phyloP scores from a whole-genome alignment of 2,113 vertebrate genomes.

The Sylvietta virens region DNA sequence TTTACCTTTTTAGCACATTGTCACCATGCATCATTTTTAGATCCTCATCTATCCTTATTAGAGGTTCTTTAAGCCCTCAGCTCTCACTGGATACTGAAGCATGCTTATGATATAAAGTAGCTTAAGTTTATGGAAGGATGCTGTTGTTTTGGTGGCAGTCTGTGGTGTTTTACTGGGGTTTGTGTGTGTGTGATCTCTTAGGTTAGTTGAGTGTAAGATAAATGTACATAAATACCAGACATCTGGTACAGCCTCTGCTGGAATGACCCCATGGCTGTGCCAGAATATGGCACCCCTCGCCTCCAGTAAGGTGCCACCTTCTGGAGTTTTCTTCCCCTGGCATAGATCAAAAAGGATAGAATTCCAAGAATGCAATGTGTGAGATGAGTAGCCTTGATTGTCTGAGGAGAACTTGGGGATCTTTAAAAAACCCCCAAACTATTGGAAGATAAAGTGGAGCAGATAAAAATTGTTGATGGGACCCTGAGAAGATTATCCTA shows the following conservation, averaged over 20 bases:
- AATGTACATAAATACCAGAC: neutral
- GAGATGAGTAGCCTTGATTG: neutral
- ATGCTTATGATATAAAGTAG: neutral
- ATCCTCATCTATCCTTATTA: conserved; percentile 15
- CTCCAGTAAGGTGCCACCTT: neutral
- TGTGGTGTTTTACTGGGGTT: neutral
- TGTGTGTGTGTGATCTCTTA: neutral
- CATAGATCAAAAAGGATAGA: neutral
- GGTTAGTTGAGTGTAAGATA: neutral
- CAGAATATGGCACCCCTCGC: neutral
- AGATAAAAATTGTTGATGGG: neutral
- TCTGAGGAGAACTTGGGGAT: neutral
- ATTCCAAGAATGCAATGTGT: neutral
- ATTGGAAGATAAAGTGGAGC: neutral
- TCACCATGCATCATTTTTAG: conserved; percentile 7
- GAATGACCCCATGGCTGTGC: neutral
- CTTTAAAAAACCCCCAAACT: neutral
- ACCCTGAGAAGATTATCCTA: neutral
- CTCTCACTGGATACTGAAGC: neutral
- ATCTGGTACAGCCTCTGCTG: neutral
- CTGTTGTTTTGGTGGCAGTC: neutral
- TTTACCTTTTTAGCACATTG: conserved; percentile 4
- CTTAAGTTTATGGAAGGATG: neutral
- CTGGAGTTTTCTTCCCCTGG: neutral
- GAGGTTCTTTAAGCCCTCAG: neutral